Base-by-base conservation (phyloP, 2,113 vertebrate genomes). In the Apaloderma vittatum region DNA sequence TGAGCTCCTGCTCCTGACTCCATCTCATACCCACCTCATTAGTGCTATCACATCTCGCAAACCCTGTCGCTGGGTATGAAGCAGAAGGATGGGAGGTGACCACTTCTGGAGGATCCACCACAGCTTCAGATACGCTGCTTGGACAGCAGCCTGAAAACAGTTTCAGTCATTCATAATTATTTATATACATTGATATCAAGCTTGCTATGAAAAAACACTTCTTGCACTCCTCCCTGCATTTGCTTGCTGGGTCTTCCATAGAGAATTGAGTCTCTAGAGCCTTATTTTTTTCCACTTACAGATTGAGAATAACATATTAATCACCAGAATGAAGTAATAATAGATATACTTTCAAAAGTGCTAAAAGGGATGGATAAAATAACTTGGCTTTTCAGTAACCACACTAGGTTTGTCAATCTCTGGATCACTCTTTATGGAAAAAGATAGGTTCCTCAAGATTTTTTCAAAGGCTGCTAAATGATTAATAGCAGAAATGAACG, bases 391-490 rank as follows among this genome's bases (percentile, higher is more conserved):
- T 66, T 55, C 22, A 20, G 30, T 55, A 29, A 36, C 24, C 48
- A 46, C 9, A 66, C 34, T 22, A 51, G 76, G 81, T 71, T 82
- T 96, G 21, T 84, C 88, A 80, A 67, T 70, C 76, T 71, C 9
- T 51, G 48, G 37, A 37, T 67, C 72, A 86, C 16, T 90, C 74
- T 68, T 76, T 59, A 58, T 22, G 5, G 26, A 65, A 93, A 89
- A 17, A 13, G 21, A 15, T n/a, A 52, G 15, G 10, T 43, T 80
- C 71, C 54, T 91, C 34, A 74, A 74, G 65, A 49, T 92, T 84
- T 88, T 88, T 67, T 95, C 88, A 93, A 67, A 90, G 51, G 30
- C 21, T 88, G 61, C 52, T 90, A 34, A 93, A 93, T 84, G 71
- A 83, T 90, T 93, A 93, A 90, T 79, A 88, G 5, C n/a, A 88